Evolutionary conservation across 2,113 vertebrate genomes (phyloP).

Genomic region (Elachura formosa): DNA sequence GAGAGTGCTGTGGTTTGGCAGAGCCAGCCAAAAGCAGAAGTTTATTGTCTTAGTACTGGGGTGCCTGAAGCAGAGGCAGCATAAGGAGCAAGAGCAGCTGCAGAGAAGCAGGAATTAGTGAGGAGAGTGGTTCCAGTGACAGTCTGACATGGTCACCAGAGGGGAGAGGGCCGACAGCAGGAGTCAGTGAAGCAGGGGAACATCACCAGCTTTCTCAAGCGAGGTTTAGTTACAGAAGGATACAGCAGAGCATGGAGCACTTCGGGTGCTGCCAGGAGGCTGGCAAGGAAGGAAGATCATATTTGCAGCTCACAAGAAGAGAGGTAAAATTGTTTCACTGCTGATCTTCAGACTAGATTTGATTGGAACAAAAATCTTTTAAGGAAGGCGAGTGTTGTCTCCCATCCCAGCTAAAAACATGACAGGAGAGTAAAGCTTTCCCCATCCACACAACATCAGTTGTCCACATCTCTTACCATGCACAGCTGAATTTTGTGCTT

Average conservation of each 20-base stretch:
- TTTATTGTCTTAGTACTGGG: background rate
- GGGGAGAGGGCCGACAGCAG: fast-evolving
- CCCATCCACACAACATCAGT: background rate
- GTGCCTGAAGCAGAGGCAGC: background rate
- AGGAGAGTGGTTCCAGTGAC: background rate
- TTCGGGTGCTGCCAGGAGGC: background rate
- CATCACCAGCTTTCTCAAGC: background rate
- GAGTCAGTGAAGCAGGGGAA: background rate
- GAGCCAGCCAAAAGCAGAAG: background rate
- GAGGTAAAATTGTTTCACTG: background rate
- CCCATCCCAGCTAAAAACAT: background rate
- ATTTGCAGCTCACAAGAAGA: background rate
- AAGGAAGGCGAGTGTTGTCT: background rate
- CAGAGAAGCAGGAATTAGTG: background rate
- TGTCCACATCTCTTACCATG: background rate
- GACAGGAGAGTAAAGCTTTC: background rate
- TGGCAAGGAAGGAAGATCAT: background rate
- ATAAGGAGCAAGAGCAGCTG: background rate
- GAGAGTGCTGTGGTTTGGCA: background rate
- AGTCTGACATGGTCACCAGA: background rate
- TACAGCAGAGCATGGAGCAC: background rate
- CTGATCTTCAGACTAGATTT: background rate
- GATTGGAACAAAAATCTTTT: background rate
- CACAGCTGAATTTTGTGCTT: background rate
- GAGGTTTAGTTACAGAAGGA: background rate